Conservation (phyloP, 2,888 invertebrate species). For the Lasius fuliginosus region DNA sequence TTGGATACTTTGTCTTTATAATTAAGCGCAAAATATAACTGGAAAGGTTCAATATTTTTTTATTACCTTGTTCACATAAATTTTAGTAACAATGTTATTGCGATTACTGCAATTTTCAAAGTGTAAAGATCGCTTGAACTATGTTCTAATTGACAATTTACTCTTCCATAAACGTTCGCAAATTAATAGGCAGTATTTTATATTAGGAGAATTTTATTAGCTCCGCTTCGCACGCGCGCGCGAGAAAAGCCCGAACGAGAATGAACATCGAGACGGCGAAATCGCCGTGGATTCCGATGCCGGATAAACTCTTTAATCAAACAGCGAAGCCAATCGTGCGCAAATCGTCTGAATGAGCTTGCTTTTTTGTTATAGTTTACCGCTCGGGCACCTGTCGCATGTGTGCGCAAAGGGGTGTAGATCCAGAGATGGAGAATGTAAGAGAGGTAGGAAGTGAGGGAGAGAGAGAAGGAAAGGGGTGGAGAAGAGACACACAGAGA, state of each 20-base stretch:
- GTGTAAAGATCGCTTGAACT: not conserved
- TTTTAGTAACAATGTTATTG: no score
- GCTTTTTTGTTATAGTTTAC: slow-evolving; percentile 76
- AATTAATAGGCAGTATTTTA: slow-evolving; percentile 17
- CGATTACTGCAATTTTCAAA: not conserved
- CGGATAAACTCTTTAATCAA: slow-evolving; percentile 56
- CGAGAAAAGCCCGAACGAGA: slow-evolving; percentile 21
- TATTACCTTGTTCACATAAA: not conserved
- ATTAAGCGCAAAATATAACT: not conserved
- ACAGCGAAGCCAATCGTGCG: slow-evolving; percentile 70
- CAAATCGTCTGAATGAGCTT: slow-evolving; percentile 75
- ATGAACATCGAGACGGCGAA: slow-evolving; percentile 46
- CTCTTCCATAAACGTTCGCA: slow-evolving; percentile 10
- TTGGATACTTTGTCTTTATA: not conserved
- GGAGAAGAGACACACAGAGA: slow-evolving; percentile 48
- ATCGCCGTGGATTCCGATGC: slow-evolving; percentile 47
- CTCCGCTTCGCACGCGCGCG: slow-evolving; percentile 9
- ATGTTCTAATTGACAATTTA: not conserved
- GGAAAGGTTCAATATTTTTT: not conserved
- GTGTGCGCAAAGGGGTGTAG: slow-evolving; percentile 77
- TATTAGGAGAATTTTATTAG: slow-evolving; percentile 43
- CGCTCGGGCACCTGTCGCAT: slow-evolving; percentile 80
- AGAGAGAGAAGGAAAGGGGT: slow-evolving; percentile 58
- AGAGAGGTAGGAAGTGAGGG: slow-evolving; percentile 37
- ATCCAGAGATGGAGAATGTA: slow-evolving; percentile 65